Conservation (phyloP, 2,888 invertebrate species). For the Schizotus pectinicornis region DNA sequence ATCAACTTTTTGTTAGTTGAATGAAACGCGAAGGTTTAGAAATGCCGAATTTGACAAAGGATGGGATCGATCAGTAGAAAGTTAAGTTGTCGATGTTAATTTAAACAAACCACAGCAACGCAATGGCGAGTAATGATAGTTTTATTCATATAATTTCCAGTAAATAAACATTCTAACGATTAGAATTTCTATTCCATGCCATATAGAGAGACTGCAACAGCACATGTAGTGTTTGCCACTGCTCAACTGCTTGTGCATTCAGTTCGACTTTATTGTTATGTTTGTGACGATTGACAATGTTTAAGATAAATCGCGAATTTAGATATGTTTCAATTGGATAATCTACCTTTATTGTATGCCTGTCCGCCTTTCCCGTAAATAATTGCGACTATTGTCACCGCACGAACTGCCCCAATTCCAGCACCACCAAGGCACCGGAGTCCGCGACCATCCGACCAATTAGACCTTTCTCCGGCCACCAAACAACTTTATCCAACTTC, state of each 20-base stretch:
- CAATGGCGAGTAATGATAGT: constrained; percentile 50
- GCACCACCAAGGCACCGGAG: background rate
- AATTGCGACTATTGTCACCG: constrained; percentile 36
- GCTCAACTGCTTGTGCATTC: constrained; percentile 39
- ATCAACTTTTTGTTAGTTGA: constrained; percentile 7
- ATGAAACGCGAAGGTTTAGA: constrained; percentile 6
- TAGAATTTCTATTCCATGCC: constrained; percentile 42
- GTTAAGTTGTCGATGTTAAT: constrained; percentile 49
- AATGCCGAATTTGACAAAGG: constrained; percentile 19
- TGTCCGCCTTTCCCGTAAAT: constrained; percentile 41
- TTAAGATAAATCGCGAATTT: constrained; percentile 52
- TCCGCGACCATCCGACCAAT: no score
- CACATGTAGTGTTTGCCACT: constrained; percentile 47
- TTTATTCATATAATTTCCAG: constrained; percentile 51
- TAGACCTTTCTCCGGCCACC: no score
- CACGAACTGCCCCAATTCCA: constrained; percentile 29
- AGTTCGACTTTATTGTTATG: constrained; percentile 51
- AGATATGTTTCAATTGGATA: constrained; percentile 50
- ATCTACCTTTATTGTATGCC: constrained; percentile 44
- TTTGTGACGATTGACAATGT: constrained; percentile 50
- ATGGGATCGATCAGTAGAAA: constrained; percentile 29
- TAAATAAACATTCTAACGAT: constrained; percentile 51
- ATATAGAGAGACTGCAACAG: constrained; percentile 44
- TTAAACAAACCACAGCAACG: constrained; percentile 45
- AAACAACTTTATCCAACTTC: no score